These are phyloP conservation scores for Puffinus mauretanicus DNA, from an alignment of 2,113 vertebrate species.

Conservation along the genomic window DNA sequence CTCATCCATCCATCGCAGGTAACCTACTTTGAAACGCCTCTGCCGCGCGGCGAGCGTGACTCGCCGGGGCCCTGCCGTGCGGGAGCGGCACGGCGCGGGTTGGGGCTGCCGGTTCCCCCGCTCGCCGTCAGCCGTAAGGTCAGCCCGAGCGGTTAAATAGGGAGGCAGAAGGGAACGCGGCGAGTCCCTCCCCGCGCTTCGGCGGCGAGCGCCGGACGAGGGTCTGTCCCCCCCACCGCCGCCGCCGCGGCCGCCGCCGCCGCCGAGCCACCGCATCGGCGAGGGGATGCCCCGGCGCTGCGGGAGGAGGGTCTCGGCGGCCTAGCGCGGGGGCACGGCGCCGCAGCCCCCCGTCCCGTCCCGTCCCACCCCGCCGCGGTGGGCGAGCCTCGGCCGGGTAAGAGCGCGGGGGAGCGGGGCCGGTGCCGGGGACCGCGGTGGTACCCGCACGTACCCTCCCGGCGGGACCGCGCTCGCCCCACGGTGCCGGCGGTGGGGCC, in stretches of 20 bases:
- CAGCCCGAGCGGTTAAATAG: neutral
- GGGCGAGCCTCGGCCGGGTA: neutral
- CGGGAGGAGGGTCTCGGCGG: neutral
- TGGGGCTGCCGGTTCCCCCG: neutral
- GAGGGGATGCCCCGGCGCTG: neutral
- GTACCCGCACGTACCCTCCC: neutral
- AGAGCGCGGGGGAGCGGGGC: neutral
- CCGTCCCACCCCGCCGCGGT: neutral
- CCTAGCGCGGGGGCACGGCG: neutral
- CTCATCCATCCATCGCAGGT: slow-evolving; percentile 5
- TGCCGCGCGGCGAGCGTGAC: neutral
- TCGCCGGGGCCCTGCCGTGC: slow-evolving; percentile 8
- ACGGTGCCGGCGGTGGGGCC: neutral
- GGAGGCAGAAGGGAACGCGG: neutral
- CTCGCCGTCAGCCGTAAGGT: neutral
- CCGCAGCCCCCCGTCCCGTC: neutral
- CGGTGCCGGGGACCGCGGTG: neutral
- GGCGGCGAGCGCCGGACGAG: neutral
- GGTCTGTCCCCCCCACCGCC: neutral
- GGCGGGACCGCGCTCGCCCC: neutral
- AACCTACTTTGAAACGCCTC: slow-evolving; percentile 2
- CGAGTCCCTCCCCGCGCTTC: neutral
- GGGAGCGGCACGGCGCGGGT: neutral
- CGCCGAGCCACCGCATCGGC: neutral
- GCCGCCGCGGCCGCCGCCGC: neutral